Evolutionary conservation across 2,797 vertebrate species (phyloP), one percentile per base, ranked within the genome.

Genomic region (Sparus aurata): DNA sequence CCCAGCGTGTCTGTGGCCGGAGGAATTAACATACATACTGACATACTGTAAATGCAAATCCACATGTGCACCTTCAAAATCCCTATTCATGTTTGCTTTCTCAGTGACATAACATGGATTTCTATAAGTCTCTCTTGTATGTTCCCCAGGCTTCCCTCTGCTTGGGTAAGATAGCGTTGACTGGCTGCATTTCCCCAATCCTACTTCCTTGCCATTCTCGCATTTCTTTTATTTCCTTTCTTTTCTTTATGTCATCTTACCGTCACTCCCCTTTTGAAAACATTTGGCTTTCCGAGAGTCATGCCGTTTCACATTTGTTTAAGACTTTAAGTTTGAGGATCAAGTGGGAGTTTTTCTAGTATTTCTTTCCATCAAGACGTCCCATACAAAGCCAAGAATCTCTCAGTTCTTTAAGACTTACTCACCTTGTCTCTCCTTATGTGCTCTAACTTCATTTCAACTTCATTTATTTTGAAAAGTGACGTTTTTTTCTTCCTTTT

Each of bases 81-180:
- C 45, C 6, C n/a, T 38, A 43, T 38, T 27, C 54, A 60, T 52
- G 16, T 59, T 52, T 13, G 45, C 61, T 43, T 54, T 74, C 52
- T 73, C 46, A 50, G 58, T 55, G 52, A 46, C 53, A 18, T 45
- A 25, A 50, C 54, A 60, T 27, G 49, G 76, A 71, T 41, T 38
- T 15, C 72, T 38, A 49, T 58, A 46, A 15, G 27, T 69, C 63
- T 68, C 80, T 60, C 52, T 66, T 9, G 43, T 61, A 57, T 38
- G 23, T 47, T 73, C 73, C n/a, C 11, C 13, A 46, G 22, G 43
- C 34, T 30, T 46, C 30, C 25, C 30, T 71, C 58, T 72, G 85
- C 25, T 64, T 1, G 6, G 27, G 34, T 2, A 34, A 85, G 84
- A 86, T 85, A 74, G 69, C 30, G 25, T 46, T 68, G 27, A 6